Conservation (phyloP, 2,888 invertebrate species). For the Cistogaster globosa region DNA sequence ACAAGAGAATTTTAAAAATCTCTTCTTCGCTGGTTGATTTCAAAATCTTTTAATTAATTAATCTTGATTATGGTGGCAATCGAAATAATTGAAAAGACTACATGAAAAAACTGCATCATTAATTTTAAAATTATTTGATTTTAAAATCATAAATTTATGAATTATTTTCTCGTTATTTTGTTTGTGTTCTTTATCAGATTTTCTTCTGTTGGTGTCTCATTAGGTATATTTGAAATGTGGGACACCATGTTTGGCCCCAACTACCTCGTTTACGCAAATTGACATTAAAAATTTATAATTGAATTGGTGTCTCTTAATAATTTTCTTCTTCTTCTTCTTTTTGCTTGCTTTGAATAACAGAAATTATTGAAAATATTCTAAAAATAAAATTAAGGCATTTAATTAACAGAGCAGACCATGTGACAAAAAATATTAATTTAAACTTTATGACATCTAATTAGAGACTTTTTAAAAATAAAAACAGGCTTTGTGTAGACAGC, state of each 20-base stretch:
- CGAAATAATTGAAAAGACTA: slow-evolving; percentile 40
- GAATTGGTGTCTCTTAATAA: slow-evolving; percentile 42
- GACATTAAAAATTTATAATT: slow-evolving; percentile 56
- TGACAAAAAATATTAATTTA: neutral
- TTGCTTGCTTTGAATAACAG: neutral
- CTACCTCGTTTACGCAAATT: slow-evolving; percentile 54
- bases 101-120: slow-evolving; percentile 43
- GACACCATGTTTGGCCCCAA: slow-evolving; percentile 48
- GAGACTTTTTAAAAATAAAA: neutral
- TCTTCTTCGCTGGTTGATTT: neutral
- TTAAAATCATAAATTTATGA: slow-evolving; percentile 48
- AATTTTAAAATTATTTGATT: slow-evolving; percentile 52
- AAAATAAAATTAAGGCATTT: neutral
- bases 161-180: slow-evolving; percentile 17
- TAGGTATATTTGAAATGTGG: slow-evolving; percentile 39
- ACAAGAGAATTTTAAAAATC: neutral
- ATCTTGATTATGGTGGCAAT: slow-evolving; percentile 49
- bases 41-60: slow-evolving; percentile 21
- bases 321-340: slow-evolving; percentile 12
- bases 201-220: slow-evolving; percentile 39
- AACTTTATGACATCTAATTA: slow-evolving; percentile 39
- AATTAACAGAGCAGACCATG: neutral
- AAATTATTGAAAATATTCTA: slow-evolving; percentile 25
- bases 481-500: too few relatives aligned
- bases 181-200: slow-evolving; percentile 26